Conservation (phyloP, 2,113 vertebrate species). For the Irena cyanogastra region DNA sequence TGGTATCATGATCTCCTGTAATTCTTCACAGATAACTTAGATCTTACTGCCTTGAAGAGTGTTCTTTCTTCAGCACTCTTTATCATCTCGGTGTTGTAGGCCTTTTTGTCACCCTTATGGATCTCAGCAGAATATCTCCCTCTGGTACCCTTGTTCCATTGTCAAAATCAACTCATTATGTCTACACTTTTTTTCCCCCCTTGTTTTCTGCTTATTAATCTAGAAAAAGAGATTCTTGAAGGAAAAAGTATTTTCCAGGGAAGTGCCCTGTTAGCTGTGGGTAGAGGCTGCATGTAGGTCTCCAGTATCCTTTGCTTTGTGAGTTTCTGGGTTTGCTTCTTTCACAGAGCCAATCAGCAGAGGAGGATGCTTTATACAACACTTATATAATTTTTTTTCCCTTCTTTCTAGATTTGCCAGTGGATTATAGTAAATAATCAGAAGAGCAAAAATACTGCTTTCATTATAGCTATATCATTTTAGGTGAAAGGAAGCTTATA, state of each 20-base stretch:
- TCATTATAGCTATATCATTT: neutral
- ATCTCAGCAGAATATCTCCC: neutral
- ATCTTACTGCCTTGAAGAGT: neutral
- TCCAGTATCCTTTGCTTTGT: neutral
- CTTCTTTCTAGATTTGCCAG: neutral
- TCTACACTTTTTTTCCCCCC: neutral
- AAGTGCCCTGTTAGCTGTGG: fast-evolving
- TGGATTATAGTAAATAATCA: neutral
- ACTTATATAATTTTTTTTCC: neutral
- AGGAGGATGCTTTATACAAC: neutral
- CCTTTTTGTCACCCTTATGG: neutral
- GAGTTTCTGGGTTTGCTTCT: neutral
- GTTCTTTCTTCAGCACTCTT: neutral
- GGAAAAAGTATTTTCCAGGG: neutral
- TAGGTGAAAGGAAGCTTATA: neutral
- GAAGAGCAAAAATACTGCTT: neutral
- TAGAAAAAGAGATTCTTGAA: neutral
- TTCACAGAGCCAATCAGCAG: neutral
- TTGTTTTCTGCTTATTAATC: neutral
- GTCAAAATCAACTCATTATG: neutral
- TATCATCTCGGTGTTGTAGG: neutral
- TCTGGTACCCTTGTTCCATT: neutral
- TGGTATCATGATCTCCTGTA: neutral
- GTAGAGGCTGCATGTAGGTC: neutral
- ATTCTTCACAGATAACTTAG: neutral